Conservation (phyloP, 2,888 invertebrate species). For the Pachycephus smyrnensis region DNA sequence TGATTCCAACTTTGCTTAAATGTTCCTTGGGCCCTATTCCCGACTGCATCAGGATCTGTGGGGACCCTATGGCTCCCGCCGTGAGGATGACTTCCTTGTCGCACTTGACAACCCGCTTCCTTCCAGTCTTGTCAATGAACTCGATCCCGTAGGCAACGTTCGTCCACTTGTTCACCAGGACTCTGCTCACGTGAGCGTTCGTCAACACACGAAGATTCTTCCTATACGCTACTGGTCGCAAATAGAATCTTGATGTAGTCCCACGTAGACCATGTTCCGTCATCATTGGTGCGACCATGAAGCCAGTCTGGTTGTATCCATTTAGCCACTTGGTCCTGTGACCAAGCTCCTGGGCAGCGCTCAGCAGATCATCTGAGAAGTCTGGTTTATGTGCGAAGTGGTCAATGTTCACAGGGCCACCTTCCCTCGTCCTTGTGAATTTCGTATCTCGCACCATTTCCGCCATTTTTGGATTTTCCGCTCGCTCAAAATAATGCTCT, state of each 20-base stretch:
- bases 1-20: slow-evolving; percentile 56
- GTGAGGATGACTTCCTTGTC: slow-evolving; percentile 70
- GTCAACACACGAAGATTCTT: slow-evolving; percentile 68
- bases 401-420: slow-evolving; percentile 58
- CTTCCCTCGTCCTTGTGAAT: slow-evolving; percentile 28
- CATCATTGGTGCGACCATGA: slow-evolving; percentile 66
- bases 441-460: slow-evolving; percentile 41
- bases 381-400: slow-evolving; percentile 56
- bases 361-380: slow-evolving; percentile 51
- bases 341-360: slow-evolving; percentile 62
- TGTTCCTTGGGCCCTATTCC: slow-evolving; percentile 69
- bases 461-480: slow-evolving; percentile 65
- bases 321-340: slow-evolving; percentile 52
- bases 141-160: slow-evolving; percentile 73
- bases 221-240: slow-evolving; percentile 63
- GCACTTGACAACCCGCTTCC: slow-evolving; percentile 59
- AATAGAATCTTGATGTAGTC: slow-evolving; percentile 70
- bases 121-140: slow-evolving; percentile 63
- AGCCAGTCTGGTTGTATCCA: slow-evolving; percentile 60
- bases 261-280: slow-evolving; percentile 66
- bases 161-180: slow-evolving; percentile 53
- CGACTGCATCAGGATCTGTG: slow-evolving; percentile 70
- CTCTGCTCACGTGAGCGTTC: slow-evolving; percentile 67
- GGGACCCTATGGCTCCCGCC: slow-evolving; percentile 70
- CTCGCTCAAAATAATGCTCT: slow-evolving; percentile 68